These are phyloP conservation scores for Caenorhabditis sp. DNA, from an alignment of 2,888 invertebrate genomes.

Conservation along the genomic window DNA sequence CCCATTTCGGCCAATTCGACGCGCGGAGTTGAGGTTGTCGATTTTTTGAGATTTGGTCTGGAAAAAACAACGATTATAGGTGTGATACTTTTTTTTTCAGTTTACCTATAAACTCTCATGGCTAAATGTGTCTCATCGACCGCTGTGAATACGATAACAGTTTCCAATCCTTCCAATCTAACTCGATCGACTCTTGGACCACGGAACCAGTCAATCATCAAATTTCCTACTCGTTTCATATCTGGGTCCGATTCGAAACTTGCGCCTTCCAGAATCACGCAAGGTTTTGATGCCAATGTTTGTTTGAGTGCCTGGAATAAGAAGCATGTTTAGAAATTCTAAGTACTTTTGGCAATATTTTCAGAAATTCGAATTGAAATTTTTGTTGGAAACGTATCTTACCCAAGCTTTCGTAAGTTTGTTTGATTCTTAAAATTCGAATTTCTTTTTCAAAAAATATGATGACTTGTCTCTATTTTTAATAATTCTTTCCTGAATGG, in stretches of 20 bases:
- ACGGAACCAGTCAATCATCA: slow-evolving; percentile 89
- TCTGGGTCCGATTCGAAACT: slow-evolving; percentile 84
- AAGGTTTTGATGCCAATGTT: slow-evolving; percentile 85
- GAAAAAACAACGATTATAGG: not conserved
- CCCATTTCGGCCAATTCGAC: slow-evolving; percentile 93
- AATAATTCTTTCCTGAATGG: no score
- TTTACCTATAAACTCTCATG: slow-evolving; percentile 79
- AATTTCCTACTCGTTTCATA: slow-evolving; percentile 83
- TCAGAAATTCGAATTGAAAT: no score
- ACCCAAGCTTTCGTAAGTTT: no score
- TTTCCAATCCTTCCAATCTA: slow-evolving; percentile 90
- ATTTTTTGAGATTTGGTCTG: slow-evolving; percentile 87
- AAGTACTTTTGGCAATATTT: no score
- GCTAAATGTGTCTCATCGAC: slow-evolving; percentile 80
- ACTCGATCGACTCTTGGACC: slow-evolving; percentile 83
- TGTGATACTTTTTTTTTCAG: not conserved
- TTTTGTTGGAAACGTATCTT: not conserved
- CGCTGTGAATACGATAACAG: slow-evolving; percentile 88
- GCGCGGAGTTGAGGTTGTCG: slow-evolving; percentile 85
- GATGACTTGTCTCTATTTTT: no score
- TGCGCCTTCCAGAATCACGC: slow-evolving; percentile 89
- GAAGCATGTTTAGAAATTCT: no score
- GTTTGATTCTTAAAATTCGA: no score
- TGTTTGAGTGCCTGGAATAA: slow-evolving; percentile 78
- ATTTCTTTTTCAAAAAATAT: no score